These are phyloP conservation scores for Corella eumyota DNA, from an alignment of 23 tunicate genomes.

Conservation along the genomic window DNA sequence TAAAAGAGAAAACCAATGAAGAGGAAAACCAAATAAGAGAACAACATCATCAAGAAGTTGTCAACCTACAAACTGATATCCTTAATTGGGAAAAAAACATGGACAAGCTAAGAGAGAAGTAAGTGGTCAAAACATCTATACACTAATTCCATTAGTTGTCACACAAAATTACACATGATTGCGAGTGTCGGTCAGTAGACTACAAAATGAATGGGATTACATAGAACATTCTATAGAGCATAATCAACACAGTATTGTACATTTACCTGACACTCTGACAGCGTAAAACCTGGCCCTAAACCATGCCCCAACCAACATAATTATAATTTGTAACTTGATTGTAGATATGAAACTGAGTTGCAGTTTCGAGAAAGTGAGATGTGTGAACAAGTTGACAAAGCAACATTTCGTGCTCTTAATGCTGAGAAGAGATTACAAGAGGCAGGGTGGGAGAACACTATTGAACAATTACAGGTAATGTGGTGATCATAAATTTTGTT, in stretches of 20 bases:
- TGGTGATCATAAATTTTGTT: no score
- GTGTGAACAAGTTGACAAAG: slow-evolving; percentile 92
- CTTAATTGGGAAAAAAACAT: slow-evolving; percentile 35
- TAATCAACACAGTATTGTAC: no score
- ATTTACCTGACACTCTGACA: no score
- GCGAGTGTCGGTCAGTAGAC: no score
- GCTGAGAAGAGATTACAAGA: slow-evolving; percentile 83
- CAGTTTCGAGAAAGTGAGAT: slow-evolving; percentile 53
- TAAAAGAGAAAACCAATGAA: not conserved
- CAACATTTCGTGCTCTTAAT: slow-evolving; percentile 76
- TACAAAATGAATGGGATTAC: no score
- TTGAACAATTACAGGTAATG: slow-evolving; percentile 48
- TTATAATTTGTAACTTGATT: no score
- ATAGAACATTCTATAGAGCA: no score
- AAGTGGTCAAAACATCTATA: not conserved
- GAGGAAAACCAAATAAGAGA: slow-evolving; percentile 30
- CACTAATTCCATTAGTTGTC: no score
- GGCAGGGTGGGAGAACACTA: slow-evolving; percentile 44
- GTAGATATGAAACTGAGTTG: slow-evolving; percentile 61
- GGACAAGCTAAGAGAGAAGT: slow-evolving; percentile 50
- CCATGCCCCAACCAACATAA: no score
- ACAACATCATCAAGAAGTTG: slow-evolving; percentile 70
- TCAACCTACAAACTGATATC: slow-evolving; percentile 57
- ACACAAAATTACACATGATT: no score
- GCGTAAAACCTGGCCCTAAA: no score